Evolutionary conservation across 2,113 vertebrate genomes (phyloP).

Genomic region (Notechis scutatus): DNA sequence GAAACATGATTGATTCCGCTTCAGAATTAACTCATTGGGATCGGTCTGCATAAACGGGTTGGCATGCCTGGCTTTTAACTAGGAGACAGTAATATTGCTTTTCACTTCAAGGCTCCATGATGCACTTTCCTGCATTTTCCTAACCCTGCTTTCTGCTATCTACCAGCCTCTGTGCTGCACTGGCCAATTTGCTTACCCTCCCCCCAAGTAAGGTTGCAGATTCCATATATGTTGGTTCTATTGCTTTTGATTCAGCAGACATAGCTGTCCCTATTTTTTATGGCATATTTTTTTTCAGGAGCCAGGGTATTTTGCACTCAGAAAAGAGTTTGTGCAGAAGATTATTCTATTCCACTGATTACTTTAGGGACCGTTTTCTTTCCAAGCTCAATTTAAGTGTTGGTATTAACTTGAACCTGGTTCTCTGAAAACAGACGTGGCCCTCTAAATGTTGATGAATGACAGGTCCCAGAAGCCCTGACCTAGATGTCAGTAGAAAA

Average conservation of each 20-base stretch:
- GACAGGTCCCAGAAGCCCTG: not conserved
- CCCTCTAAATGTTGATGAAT: not conserved
- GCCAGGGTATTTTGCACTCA: not conserved
- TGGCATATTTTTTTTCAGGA: not conserved
- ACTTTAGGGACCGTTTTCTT: not conserved
- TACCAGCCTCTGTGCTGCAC: slow-evolving; percentile 48
- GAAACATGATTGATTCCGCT: slow-evolving; percentile 20
- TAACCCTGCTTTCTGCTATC: slow-evolving; percentile 46
- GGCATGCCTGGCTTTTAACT: slow-evolving; percentile 33
- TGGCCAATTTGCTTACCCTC: slow-evolving; percentile 49
- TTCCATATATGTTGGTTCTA: not conserved
- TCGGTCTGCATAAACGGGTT: slow-evolving; percentile 33
- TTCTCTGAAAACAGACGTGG: not conserved
- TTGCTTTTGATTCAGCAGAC: not conserved
- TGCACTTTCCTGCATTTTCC: slow-evolving; percentile 42
- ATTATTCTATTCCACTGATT: not conserved
- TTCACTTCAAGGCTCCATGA: slow-evolving; percentile 44
- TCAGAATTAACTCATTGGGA: slow-evolving; percentile 49
- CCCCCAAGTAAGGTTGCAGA: slow-evolving; percentile 26
- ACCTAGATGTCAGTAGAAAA: not conserved
- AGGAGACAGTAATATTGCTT: slow-evolving; percentile 31
- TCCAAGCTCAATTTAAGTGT: not conserved
- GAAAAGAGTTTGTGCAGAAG: not conserved
- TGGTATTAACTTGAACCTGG: not conserved
- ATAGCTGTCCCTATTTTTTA: not conserved